A percentile compares a stretch with the other conserved stretches of the same genome.
phyloP scores from a whole-genome alignment of 2,113 vertebrate species.

The Podarcis cretensis region DNA sequence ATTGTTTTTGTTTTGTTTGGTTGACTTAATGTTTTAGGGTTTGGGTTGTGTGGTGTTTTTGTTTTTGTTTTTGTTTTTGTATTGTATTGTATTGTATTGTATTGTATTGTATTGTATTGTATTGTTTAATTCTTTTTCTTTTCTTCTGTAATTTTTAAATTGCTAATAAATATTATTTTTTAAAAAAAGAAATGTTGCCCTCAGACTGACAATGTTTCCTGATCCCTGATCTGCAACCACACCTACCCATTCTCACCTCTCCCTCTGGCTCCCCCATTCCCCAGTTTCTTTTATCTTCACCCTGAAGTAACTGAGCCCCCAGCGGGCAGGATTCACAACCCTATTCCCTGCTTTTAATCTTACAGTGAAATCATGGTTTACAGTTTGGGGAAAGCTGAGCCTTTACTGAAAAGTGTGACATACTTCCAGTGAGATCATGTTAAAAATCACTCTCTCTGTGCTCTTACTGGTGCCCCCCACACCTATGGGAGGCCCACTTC shows the following conservation, averaged over 20 bases:
- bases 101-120: no score
- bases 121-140: no score
- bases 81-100: no score
- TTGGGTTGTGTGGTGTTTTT: no score
- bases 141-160: no score
- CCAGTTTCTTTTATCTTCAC: no score
- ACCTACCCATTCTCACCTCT: not conserved
- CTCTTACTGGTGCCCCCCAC: not conserved
- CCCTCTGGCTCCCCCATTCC: not conserved
- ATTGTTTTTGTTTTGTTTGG: no score
- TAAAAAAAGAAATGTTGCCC: no score
- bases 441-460: not conserved
- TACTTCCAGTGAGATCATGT: not conserved
- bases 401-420: not conserved
- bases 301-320: not conserved
- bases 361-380: not conserved
- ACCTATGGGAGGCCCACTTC: not conserved
- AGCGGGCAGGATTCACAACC: not conserved
- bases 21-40: no score
- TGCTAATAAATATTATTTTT: no score
- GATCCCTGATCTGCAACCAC: not conserved
- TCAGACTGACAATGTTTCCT: no score
- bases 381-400: not conserved
- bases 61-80: no score
- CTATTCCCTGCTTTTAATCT: not conserved